Evolutionary conservation across 2,113 vertebrate species (phyloP), one percentile per base, ranked within the genome.

Genomic region (Clarias macrocephalus): DNA sequence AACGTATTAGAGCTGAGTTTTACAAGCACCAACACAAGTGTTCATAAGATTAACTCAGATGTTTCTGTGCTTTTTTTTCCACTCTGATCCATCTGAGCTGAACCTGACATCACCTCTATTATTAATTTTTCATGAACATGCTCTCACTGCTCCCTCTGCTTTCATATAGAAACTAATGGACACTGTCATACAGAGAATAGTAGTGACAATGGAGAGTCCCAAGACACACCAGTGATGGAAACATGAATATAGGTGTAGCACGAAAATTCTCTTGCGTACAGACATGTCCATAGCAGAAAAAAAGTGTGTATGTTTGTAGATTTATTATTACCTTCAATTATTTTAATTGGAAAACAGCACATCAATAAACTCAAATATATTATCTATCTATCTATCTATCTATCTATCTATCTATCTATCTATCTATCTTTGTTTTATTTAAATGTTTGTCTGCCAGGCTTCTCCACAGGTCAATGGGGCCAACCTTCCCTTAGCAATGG

Each of bases 201-300:
- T 18, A 18, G 11, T 37, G 68, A 28, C 59, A 19, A 23, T 63
- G 59, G 56, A 21, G 13, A 28, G 68, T 70, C 54, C 65, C 80
- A 52, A 48, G 86, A 73, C 37, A 33, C 21, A 73, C 52, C 25
- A 85, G 62, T 68, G 65, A 88, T 72, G 70, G 66, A 25, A 33
- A 88, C 66, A 54, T 79, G n/a, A 30, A 63, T 80, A 72, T 2
- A 80, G 48, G 0, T 28, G 63, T 28, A 66, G 21, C 60, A 59
- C 25, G 23, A 83, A 66, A 42, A 18, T 28, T 30, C n/a, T 42
- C 48, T 80, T 81, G 77, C 77, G 65, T 63, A 60, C 56, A 23
- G 65, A 72, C 10, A 19, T 84, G 68, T 81, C 42, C 80, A 56
- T 59, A 21, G 21, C 60, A 62, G 4, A 23, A 23, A 62, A 68